phyloP scores from a whole-genome alignment of 2,797 vertebrate species.

The Enteromius afrohamiltoni region DNA sequence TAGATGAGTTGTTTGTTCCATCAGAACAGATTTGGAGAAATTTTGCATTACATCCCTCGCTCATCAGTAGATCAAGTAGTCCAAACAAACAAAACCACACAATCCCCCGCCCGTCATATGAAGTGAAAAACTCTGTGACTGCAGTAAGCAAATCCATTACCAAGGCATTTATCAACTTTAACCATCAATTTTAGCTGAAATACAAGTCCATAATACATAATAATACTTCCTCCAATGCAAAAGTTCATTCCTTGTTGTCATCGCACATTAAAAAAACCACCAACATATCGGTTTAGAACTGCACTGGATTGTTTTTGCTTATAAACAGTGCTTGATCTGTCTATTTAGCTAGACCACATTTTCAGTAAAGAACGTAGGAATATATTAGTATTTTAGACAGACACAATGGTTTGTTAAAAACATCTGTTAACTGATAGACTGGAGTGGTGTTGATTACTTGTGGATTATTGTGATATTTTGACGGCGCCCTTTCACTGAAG shows the following conservation, averaged over 20 bases:
- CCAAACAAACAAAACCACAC: neutral
- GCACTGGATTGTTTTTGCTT: neutral
- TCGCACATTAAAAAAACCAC: neutral
- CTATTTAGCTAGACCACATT: neutral
- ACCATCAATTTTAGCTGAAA: neutral
- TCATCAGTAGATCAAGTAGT: neutral
- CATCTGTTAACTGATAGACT: neutral
- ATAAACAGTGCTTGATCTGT: neutral
- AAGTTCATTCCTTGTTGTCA: neutral
- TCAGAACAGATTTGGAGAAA: neutral
- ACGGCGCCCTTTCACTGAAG: neutral
- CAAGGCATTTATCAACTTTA: neutral
- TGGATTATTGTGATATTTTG: neutral
- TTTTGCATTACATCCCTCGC: neutral
- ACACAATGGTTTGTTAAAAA: neutral
- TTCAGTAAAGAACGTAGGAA: neutral
- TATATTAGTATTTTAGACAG: neutral
- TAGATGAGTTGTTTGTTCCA: neutral
- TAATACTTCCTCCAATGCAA: neutral
- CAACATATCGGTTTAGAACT: neutral
- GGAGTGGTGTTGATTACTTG: neutral
- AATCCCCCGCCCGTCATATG: neutral
- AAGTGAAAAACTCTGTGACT: neutral
- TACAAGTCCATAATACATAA: neutral
- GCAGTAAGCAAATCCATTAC: neutral